Percentiles rank a stretch among this genome's conserved stretches.
These are phyloP conservation scores for Eumerus sabulonum DNA, from an alignment of 2,888 invertebrate species.

Conservation along the genomic window DNA sequence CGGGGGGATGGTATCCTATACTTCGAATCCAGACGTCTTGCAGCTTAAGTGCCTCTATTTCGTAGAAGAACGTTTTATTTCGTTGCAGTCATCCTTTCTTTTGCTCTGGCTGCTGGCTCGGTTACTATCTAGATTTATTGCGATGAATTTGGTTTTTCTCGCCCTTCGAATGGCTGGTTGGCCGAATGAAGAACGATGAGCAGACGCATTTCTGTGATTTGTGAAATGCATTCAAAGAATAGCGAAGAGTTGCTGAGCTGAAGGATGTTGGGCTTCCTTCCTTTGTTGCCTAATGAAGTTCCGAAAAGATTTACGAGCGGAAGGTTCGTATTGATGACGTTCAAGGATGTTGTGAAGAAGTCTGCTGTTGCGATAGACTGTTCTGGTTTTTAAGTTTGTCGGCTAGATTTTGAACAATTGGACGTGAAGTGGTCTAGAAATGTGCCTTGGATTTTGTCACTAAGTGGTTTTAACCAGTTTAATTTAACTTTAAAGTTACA, in stretches of 20 bases:
- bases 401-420: too few species aligned
- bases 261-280: constrained; percentile 8
- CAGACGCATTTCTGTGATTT: constrained; percentile 61
- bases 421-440: too few species aligned
- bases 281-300: constrained; percentile 55
- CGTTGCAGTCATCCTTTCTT: constrained; percentile 31
- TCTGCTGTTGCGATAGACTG: too few species aligned
- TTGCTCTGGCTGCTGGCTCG: constrained; percentile 2
- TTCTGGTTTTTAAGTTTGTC: too few species aligned
- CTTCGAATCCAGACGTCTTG: constrained; percentile 48
- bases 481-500: constrained; percentile 38
- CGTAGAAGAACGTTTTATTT: constrained; percentile 41
- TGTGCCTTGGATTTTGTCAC: too few species aligned
- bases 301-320: constrained; percentile 48
- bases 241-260: not conserved
- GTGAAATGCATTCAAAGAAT: constrained; percentile 19
- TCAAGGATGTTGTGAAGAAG: too few species aligned
- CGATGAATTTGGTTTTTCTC: constrained; percentile 55
- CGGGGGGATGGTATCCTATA: constrained; percentile 44
- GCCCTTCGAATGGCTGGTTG: constrained; percentile 44
- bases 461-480: too few species aligned
- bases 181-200: constrained; percentile 30
- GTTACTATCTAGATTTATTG: constrained; percentile 59
- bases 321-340: constrained; percentile 14
- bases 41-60: constrained; percentile 43